Percentiles rank a stretch among this genome's conserved stretches.
Evolutionary conservation across 92 coral and sea anemone genomes (phyloP).

Genomic region (Epizoanthus fatuus): DNA sequence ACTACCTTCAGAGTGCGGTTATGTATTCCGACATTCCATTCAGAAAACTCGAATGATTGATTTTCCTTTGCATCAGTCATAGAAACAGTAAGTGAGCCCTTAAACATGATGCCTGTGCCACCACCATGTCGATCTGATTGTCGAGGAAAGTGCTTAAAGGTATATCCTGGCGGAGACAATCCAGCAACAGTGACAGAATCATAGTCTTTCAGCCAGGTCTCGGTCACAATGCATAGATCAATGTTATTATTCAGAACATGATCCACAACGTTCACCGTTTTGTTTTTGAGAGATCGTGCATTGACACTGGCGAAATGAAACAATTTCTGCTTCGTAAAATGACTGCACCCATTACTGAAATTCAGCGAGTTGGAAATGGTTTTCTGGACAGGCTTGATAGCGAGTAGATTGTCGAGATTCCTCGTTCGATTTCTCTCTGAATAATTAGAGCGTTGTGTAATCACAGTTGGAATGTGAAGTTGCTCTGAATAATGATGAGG

Average conservation of each 20-base stretch:
- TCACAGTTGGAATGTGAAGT: too few relatives aligned
- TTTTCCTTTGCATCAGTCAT: conserved; percentile 8
- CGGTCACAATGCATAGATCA: conserved; percentile 31
- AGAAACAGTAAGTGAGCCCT: neutral
- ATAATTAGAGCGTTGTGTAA: too few relatives aligned
- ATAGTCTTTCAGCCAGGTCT: conserved; percentile 37
- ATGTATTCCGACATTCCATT: conserved; percentile 10
- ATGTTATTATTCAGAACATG: neutral
- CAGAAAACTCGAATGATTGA: conserved; percentile 40
- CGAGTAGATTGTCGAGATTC: neutral
- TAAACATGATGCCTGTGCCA: conserved; percentile 18
- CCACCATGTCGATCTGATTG: conserved; percentile 9
- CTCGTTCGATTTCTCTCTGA: too few relatives aligned
- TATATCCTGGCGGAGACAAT: conserved; percentile 1
- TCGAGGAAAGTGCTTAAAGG: conserved; percentile 4
- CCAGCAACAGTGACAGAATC: conserved; percentile 34
- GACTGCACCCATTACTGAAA: neutral
- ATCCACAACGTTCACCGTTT: conserved; percentile 7
- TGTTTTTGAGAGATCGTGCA: neutral
- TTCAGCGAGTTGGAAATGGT: neutral
- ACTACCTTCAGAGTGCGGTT: neutral
- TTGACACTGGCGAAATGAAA: too few relatives aligned
- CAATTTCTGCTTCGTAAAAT: neutral
- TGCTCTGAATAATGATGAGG: too few relatives aligned
- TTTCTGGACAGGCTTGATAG: neutral